Evolutionary conservation across 2,113 vertebrate genomes (phyloP), one percentile per base, ranked within the genome.

Genomic region (Orthonyx spaldingii): DNA sequence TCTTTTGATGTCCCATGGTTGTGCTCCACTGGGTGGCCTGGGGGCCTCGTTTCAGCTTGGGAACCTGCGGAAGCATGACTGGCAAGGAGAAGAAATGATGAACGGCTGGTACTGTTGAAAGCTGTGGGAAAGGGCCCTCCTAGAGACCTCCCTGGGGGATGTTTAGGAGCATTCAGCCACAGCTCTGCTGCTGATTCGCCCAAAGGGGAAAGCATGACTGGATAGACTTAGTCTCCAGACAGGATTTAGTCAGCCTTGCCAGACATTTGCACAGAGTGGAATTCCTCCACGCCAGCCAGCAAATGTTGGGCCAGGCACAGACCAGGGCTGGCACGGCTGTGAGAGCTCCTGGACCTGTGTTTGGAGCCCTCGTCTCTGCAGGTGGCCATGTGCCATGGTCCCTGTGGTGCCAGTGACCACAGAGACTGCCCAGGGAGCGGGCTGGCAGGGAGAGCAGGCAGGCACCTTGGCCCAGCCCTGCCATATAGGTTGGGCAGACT

Each of bases 101-200:
- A 92, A 93, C 13, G 60, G 71, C 80, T 70, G 44, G 79, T 92
- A 70, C 79, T 95, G 90, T 88, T 94, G 75, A 35, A 65, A 87
- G 47, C 79, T 93, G 94, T 95, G 94, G 86, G 94, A 97, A 97
- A 95, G 33, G 27, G 76, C 79, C 17, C 63, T 90, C 68, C 90
- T 77, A 64, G 79, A 86, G 49, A 77, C 41, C 28, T 94, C 64
- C 60, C 84, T 39, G 50, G 49, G 49, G 77, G 57, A 44, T 87
- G 68, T 90, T 92, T 78, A 71, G 71, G 76, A 93, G 79, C 92
- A 49, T 92, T 96, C 80, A 90, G 71, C 53, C 76, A 44, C 44
- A 91, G 63, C 74, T 89, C 57, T 3, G 1, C 49, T 7, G 37
- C 72, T 4, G 14, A 80, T 89, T 90, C 0, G n/a, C 86, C 76